phyloP scores from a whole-genome alignment of 2,797 vertebrate genomes.

The Botia kubotai region DNA sequence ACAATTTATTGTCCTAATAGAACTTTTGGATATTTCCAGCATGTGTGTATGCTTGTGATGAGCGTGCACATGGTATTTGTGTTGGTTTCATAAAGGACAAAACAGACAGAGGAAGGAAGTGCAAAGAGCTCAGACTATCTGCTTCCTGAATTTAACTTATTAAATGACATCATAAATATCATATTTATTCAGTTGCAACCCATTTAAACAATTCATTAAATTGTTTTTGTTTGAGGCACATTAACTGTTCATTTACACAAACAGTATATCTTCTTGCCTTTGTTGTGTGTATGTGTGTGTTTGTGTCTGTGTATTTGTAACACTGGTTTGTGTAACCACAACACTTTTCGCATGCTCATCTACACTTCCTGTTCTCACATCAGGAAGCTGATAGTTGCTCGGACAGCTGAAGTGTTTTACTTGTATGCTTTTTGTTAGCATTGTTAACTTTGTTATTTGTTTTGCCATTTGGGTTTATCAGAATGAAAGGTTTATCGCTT shows the following conservation, averaged over 20 bases:
- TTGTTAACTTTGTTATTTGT: neutral
- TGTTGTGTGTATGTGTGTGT: slow-evolving; percentile 37
- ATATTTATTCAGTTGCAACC: neutral
- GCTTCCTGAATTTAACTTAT: slow-evolving; percentile 62
- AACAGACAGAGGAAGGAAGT: slow-evolving; percentile 76
- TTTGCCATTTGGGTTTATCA: neutral
- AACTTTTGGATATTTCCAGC: neutral
- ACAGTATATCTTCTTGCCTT: neutral
- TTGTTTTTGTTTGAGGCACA: neutral
- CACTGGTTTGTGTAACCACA: slow-evolving; percentile 59
- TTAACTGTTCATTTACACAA: neutral
- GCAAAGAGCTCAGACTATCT: slow-evolving; percentile 52
- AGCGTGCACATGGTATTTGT: neutral
- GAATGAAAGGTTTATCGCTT: slow-evolving; percentile 72
- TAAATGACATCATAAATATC: neutral
- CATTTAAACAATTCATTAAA: neutral
- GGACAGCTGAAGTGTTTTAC: slow-evolving; percentile 52
- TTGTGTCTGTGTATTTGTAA: slow-evolving; percentile 7
- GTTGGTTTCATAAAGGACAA: slow-evolving; percentile 11
- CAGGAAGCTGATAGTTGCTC: slow-evolving; percentile 78
- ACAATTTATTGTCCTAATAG: neutral
- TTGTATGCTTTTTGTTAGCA: slow-evolving; percentile 13
- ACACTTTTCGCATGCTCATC: slow-evolving; percentile 53
- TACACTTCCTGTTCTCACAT: slow-evolving; percentile 88
- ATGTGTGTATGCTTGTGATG: neutral